Evolutionary conservation across 2,797 vertebrate species (phyloP).

Genomic region (Ambastaia sidthimunki): DNA sequence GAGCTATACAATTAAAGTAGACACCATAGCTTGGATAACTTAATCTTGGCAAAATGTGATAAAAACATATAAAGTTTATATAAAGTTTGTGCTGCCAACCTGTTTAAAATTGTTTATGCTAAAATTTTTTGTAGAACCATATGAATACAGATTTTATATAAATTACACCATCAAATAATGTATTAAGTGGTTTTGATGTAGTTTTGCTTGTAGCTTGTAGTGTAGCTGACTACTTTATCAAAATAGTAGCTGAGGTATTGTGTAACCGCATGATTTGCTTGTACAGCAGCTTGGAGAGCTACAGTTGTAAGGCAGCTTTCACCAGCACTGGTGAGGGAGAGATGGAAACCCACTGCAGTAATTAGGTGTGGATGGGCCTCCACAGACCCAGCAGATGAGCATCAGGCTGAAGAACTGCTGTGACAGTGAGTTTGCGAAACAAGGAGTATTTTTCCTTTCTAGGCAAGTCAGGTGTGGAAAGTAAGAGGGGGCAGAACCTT

Average conservation of each 20-base stretch:
- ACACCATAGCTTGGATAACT: too few relatives aligned
- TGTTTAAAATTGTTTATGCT: not conserved
- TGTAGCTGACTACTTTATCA: not conserved
- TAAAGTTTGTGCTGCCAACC: not conserved
- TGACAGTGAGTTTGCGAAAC: not conserved
- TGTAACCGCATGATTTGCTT: not conserved
- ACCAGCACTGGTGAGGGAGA: not conserved
- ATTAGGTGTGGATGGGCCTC: slow-evolving; percentile 31
- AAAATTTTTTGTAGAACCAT: not conserved
- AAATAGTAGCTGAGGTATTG: not conserved
- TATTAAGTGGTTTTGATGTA: too few relatives aligned
- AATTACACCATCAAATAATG: too few relatives aligned
- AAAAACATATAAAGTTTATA: too few relatives aligned
- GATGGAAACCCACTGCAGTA: slow-evolving; percentile 9
- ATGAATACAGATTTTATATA: too few relatives aligned
- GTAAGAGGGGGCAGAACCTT: slow-evolving; percentile 12
- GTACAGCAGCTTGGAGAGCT: not conserved
- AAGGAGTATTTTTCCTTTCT: not conserved
- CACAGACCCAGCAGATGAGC: slow-evolving; percentile 4
- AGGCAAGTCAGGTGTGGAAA: slow-evolving; percentile 25
- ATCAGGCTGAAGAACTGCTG: not conserved
- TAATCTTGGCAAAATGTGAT: too few relatives aligned
- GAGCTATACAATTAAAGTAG: too few relatives aligned
- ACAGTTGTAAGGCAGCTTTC: not conserved
- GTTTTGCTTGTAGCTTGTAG: not conserved